These are phyloP conservation scores for Mirza zaza DNA, from an alignment of 2,113 vertebrate species.

Conservation along the genomic window DNA sequence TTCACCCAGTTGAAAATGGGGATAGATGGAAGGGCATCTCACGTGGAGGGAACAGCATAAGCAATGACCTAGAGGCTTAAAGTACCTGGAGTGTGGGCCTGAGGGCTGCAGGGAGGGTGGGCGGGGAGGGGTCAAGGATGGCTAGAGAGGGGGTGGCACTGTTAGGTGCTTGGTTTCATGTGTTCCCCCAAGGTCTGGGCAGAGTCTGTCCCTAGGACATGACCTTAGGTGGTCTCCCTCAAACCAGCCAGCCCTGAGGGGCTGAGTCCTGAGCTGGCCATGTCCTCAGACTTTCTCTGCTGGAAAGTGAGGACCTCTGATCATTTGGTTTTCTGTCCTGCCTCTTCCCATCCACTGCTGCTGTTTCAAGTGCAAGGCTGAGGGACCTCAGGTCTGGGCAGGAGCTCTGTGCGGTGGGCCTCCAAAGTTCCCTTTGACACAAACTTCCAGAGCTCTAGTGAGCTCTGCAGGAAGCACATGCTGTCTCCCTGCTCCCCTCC, in stretches of 20 bases:
- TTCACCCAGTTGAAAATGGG: neutral
- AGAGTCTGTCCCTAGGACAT: neutral
- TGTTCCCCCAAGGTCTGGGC: neutral
- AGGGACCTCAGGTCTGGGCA: neutral
- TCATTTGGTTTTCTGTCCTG: neutral
- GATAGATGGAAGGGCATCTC: neutral
- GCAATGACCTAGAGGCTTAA: neutral
- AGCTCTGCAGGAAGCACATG: neutral
- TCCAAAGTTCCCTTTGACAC: neutral
- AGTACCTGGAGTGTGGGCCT: neutral
- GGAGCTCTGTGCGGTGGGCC: neutral
- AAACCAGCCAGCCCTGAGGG: neutral
- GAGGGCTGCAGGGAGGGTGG: neutral
- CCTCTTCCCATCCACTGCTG: neutral
- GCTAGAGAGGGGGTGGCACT: neutral
- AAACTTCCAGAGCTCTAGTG: neutral
- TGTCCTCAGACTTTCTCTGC: neutral
- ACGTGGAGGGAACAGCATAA: neutral
- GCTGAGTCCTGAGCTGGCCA: neutral
- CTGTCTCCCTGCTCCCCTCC: neutral
- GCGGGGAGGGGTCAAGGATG: neutral
- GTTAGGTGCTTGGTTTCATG: neutral
- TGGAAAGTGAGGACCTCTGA: neutral
- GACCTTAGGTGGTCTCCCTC: neutral
- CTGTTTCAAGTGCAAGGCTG: neutral